phyloP scores from a whole-genome alignment of 2,113 vertebrate species.

The Hemiscyllium ocellatum region DNA sequence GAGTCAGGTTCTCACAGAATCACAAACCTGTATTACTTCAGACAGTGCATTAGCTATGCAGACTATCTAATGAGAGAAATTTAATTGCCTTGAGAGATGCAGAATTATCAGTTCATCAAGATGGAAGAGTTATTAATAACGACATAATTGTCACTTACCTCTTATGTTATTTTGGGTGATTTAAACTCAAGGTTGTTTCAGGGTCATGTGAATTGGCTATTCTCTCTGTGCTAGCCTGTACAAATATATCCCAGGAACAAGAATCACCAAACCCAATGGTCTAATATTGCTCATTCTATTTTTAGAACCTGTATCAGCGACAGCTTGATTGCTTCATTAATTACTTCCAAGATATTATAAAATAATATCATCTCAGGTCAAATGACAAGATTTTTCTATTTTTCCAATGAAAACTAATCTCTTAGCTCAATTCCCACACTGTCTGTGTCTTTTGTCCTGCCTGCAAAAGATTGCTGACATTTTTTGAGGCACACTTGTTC shows the following conservation, averaged over 20 bases:
- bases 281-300: not conserved
- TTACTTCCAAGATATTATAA: slow-evolving; percentile 22
- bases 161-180: not conserved
- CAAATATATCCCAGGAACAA: not conserved
- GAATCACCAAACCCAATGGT: not conserved
- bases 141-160: slow-evolving; percentile 12
- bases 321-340: slow-evolving; percentile 28
- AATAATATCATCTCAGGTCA: slow-evolving; percentile 16
- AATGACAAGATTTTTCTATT: not conserved
- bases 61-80: not conserved
- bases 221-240: not conserved
- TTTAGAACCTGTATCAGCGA: not conserved
- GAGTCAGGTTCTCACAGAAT: not conserved
- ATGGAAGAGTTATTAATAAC: not conserved
- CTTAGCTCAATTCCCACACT: not conserved
- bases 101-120: slow-evolving; percentile 29
- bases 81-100: slow-evolving; percentile 25
- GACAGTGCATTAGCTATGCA: not conserved
- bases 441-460: not conserved
- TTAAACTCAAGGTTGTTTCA: slow-evolving; percentile 7
- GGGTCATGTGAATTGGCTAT: not conserved
- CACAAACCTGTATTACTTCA: not conserved
- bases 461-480: not conserved
- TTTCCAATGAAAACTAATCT: slow-evolving; percentile 6
- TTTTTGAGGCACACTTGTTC: not conserved